phyloP scores from a whole-genome alignment of 1,140 invertebrate genomes.

The Leucophenga varia region DNA sequence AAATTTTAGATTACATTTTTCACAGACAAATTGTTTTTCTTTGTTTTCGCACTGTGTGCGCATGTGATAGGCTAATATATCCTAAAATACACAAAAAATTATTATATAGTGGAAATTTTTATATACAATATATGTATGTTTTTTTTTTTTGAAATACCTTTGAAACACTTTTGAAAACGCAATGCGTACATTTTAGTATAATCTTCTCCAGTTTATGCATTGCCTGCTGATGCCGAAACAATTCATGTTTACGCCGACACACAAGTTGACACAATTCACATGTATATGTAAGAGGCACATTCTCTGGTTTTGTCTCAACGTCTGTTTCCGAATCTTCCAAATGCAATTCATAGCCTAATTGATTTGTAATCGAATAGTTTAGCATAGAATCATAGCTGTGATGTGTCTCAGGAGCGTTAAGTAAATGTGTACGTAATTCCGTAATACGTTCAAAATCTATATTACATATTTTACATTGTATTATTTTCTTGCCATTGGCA shows the following conservation, averaged over 20 bases:
- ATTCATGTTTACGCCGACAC: conserved; percentile 51
- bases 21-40: conserved; percentile 54
- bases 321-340: conserved; percentile 50
- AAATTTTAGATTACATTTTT: conserved; percentile 57
- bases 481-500: conserved; percentile 32
- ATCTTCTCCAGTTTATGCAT: conserved; percentile 43
- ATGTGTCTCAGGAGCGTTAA: conserved; percentile 17
- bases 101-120: too few species aligned
- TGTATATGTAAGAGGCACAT: conserved; percentile 37
- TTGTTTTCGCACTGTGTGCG: conserved; percentile 31
- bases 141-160: too few species aligned
- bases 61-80: conserved; percentile 36
- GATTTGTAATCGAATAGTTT: conserved; percentile 49
- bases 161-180: conserved; percentile 41
- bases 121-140: too few species aligned
- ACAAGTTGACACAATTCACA: conserved; percentile 58
- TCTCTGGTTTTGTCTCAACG: conserved; percentile 19
- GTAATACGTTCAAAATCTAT: conserved; percentile 26
- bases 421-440: conserved; percentile 28
- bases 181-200: conserved; percentile 31
- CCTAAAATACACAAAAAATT: conserved; percentile 15
- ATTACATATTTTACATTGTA: conserved; percentile 39
- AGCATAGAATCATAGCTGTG: conserved; percentile 20
- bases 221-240: conserved; percentile 42
- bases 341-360: conserved; percentile 40